Evolutionary conservation across 1,140 invertebrate genomes (phyloP), one percentile per base, ranked within the genome.

Genomic region (Venturia canescens): DNA sequence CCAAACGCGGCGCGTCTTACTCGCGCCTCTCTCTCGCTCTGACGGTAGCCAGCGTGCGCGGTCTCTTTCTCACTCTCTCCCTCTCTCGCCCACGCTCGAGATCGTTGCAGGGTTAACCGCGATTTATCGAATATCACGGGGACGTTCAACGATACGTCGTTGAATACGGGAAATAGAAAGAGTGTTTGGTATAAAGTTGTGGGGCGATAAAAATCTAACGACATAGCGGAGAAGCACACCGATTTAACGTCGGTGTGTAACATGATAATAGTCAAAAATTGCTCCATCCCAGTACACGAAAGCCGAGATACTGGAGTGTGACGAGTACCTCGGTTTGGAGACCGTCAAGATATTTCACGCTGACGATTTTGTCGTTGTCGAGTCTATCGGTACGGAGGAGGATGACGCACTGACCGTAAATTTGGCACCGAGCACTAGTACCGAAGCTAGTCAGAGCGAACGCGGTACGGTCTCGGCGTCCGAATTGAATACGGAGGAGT

Each of bases 261-360:
- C 79, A 80, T 66, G 72, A 80, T 80, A 75, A 74, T 38, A 53
- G 60, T 76, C 82, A 60, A 84, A 82, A 75, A 80, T 80, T 72
- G 70, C 66, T 26, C 63, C 74, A n/a, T 44, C 44, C 57, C 66
- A 57, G 80, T 81, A 23, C 53, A 81, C 9, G 48, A 85, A 72
- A 81, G 81, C 87, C 84, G 85, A 87, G 89, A 92, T 90, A 91
- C 90, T 91, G 90, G 91, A 92, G 91, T 88, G 90, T 89, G 88
- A 92, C 90, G 90, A 87, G 88, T 89, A 86, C 83, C 85, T 89
- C 83, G 87, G 89, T 82, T 88, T 91, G 88, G 89, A 91, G 86
- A 88, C 91, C 80, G 87, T 90, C 85, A 92, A 91, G 88, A 91
- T 91, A 89, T 90, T 92, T 85, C 91, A 91, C 83, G 87, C 89